Base-by-base conservation (phyloP, 2,113 vertebrate species). In the Psettodes erumei region DNA sequence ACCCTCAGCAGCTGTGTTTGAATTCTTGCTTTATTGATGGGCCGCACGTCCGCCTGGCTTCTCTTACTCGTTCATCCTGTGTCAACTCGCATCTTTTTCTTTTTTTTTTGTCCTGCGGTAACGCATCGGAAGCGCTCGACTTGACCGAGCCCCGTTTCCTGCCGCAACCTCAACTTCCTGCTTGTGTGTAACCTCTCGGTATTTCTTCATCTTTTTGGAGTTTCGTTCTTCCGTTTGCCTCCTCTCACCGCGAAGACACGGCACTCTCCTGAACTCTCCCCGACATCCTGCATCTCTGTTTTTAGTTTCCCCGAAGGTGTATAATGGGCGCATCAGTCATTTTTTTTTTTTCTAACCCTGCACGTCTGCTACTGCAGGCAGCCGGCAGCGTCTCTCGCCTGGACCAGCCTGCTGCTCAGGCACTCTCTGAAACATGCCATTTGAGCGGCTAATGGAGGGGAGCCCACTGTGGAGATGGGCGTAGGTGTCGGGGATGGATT, bases 371-470 rank as follows among this genome's bases (percentile, higher is more conserved):
- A 50, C 73, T 63, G 48, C 47, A 43, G 62, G 68, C 78, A 81
- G 74, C 69, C 62, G 27, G 77, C 58, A 59, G 51, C 21, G 51
- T 81, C 72, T 69, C 5, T 40, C 15, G 25, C 86, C 67, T 23
- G 47, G 62, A 67, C 62, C 76, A 40, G 50, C 55, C 66, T 58
- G 19, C 66, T 58, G 19, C 67, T 86, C 63, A 59, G 83, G 77
- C 79, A 40, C 71, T 78, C 77, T 63, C 37, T 61, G 56, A 67
- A 80, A 74, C 82, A 43, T 64, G 70, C 65, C 71, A 65, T 65
- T 67, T 73, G 67, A 86, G 77, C 70, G 51, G 86, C 87, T 88
- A 88, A 87, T 88, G 89, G 78, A 82, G 71, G 53, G 65, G 37
- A 75, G 67, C 73, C 74, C 74, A 1, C 65, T 35, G 78, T 23